Percentiles rank a stretch among this genome's conserved stretches.
Conservation (phyloP, 1,140 invertebrate genomes). For the Drosophila malerkotliana region DNA sequence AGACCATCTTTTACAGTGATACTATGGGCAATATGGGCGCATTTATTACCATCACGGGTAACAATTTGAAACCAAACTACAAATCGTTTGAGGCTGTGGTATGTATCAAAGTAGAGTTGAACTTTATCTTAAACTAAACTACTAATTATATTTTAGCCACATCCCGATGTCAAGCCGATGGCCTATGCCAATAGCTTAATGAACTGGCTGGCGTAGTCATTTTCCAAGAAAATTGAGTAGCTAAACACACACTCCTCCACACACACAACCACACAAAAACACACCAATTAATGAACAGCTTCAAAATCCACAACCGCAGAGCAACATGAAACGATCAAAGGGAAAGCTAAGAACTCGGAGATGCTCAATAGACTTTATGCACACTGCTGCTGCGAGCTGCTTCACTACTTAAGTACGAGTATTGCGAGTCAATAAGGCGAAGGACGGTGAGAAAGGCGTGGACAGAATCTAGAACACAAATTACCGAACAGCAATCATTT, state of each 20-base stretch:
- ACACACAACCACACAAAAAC: constrained; percentile 17
- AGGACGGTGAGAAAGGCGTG: constrained; percentile 1
- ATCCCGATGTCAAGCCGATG: constrained; percentile 99
- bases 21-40: constrained; percentile 99
- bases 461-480: constrained; percentile 23
- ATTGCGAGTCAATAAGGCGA: constrained; percentile 34
- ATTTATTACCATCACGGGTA: constrained; percentile 97
- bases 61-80: constrained; percentile 95
- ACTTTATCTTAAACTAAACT: neutral
- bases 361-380: constrained; percentile 63
- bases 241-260: constrained; percentile 56
- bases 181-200: constrained; percentile 93
- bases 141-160: constrained; percentile 88
- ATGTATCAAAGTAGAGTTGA: constrained; percentile 27
- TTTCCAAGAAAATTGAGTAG: constrained; percentile 62
- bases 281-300: constrained; percentile 54
- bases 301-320: constrained; percentile 60
- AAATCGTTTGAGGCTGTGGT: constrained; percentile 95
- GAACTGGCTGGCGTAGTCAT: constrained; percentile 79
- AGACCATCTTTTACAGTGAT: constrained; percentile 89
- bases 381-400: constrained; percentile 31
- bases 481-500: constrained; percentile 60
- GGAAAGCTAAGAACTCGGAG: constrained; percentile 15
- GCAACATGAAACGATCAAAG: constrained; percentile 40
- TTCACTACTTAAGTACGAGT: constrained; percentile 53